Conservation (phyloP, 2,797 vertebrate species). For the Esox masquinongy region DNA sequence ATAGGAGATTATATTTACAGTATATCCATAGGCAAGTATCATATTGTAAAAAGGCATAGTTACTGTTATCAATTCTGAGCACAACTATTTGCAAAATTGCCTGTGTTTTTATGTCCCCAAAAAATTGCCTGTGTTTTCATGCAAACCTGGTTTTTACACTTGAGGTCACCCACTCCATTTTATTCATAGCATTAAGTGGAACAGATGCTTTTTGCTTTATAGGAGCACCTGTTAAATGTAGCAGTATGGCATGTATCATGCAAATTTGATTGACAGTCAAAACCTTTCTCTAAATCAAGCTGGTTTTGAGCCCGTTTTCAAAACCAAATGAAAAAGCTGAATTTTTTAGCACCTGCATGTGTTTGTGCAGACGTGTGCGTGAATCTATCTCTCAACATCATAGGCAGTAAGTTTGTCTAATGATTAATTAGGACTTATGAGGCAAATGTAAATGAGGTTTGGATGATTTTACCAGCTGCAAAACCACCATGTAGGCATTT, state of each 20-base stretch:
- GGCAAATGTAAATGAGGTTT: conserved; percentile 54
- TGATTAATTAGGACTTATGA: conserved; percentile 53
- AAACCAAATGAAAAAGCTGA: not conserved
- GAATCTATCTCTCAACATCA: not conserved
- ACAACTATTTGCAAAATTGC: not conserved
- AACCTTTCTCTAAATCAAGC: not conserved
- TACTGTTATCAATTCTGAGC: not conserved
- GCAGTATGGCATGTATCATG: not conserved
- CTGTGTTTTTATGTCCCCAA: not conserved
- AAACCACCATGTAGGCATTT: conserved; percentile 56
- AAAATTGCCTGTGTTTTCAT: not conserved
- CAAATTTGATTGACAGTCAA: not conserved
- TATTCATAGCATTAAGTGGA: not conserved
- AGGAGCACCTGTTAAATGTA: not conserved
- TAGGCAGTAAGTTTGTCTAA: conserved; percentile 45
- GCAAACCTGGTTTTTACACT: not conserved
- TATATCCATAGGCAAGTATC: not conserved
- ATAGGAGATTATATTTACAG: not conserved
- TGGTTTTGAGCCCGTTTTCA: not conserved
- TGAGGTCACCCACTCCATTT: not conserved
- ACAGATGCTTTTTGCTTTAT: not conserved
- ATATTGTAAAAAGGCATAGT: not conserved
- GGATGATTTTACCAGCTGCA: conserved; percentile 58
- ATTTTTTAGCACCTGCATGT: not conserved
- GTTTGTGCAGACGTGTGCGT: not conserved